Evolutionary conservation across 1,140 invertebrate species (phyloP), one percentile per base, ranked within the genome.

Genomic region (Elymnias hypermnestra): DNA sequence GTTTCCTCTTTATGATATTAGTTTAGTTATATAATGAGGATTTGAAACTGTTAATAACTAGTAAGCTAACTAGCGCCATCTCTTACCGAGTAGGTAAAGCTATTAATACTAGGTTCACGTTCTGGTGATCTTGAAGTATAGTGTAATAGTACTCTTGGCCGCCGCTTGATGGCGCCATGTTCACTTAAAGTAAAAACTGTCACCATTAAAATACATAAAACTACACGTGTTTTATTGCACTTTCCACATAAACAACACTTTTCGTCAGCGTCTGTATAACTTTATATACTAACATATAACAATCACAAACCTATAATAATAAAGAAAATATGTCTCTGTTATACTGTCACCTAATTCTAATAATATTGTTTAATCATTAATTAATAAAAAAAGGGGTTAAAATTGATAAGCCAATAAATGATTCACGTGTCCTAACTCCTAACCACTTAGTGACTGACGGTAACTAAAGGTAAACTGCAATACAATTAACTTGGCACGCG

Each of bases 81-180:
- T 83, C 74, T 81, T 75, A 83, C 75, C 81, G 70, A 74, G 57
- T 83, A 81, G 73, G 55, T 52, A 23, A 71, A 81, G 31, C 57
- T 72, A 65, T 51, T 15, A 22, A 42, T 26, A 60, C 41, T 13
- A 53, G 53, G 35, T 29, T 56, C 9, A 13, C 40, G 19, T 23
- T 77, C 59, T 6, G 71, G 63, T 57, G 66, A 63, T 36, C 57
- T 55, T 3, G 76, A 67, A 37, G 60, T 65, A 35, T 71, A 85
- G 26, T 63, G 74, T 47, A 85, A 52, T 49, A 85, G 57, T 74
- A 85, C 59, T 5, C 66, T 68, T 21, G 78, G 76, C 66, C 78
- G 81, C 72, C 81, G 81, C 81, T 85, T 83, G 76, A 4, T 73
- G 78, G 82, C 72, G 82, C 82, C 82, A 85, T 85, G 70, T 40